phyloP scores from a whole-genome alignment of 1,140 invertebrate genomes.

The Ctenoplectra terminalis region DNA sequence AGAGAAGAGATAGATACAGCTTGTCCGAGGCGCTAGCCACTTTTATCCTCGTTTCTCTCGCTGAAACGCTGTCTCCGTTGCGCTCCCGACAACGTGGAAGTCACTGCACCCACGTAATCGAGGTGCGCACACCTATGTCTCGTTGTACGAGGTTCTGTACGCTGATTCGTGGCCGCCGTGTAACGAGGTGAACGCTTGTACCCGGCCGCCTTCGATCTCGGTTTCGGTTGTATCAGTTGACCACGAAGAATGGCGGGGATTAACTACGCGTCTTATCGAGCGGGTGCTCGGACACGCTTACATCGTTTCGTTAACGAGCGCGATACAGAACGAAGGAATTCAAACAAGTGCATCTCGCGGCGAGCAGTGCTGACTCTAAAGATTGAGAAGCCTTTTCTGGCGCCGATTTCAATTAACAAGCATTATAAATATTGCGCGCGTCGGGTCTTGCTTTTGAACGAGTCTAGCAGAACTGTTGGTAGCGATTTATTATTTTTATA shows the following conservation, averaged over 20 bases:
- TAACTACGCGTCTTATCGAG: neutral
- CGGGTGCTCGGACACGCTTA: neutral
- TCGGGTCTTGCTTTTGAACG: no score
- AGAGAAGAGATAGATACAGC: neutral
- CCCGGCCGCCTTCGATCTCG: neutral
- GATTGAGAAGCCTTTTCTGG: neutral
- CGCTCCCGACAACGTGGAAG: neutral
- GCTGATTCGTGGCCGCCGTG: neutral
- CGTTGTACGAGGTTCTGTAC: neutral
- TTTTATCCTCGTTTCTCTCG: neutral
- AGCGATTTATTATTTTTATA: no score
- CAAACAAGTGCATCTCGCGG: neutral
- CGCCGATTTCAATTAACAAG: neutral
- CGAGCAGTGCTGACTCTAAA: neutral
- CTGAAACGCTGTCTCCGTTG: neutral
- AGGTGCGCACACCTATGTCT: no score
- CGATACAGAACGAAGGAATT: neutral
- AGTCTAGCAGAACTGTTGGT: no score
- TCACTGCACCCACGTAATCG: constrained; percentile 18
- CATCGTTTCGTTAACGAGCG: neutral
- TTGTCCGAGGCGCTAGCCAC: neutral
- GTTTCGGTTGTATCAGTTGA: constrained; percentile 14
- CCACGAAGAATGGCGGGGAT: neutral
- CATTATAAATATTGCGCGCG: no score
- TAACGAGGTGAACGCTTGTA: constrained; percentile 28